Percentiles rank a stretch among this genome's conserved stretches.
These are phyloP conservation scores for Drosophila subsilvestris DNA, from an alignment of 2,888 invertebrate species.

Conservation along the genomic window DNA sequence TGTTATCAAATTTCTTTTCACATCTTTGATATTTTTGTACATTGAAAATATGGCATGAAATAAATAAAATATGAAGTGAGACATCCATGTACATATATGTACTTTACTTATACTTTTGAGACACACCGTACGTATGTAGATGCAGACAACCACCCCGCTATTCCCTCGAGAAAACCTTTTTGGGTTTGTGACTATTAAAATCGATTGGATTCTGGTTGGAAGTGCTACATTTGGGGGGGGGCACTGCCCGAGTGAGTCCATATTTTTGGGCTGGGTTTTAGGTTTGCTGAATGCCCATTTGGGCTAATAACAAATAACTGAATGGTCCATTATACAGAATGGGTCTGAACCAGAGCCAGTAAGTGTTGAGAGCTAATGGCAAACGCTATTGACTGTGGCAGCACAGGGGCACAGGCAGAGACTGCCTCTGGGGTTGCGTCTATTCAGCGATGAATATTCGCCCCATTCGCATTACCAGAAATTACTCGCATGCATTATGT, in stretches of 20 bases:
- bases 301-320: constrained; percentile 67
- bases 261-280: constrained; percentile 41
- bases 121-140: constrained; percentile 5
- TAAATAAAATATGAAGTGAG: too few relatives aligned
- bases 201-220: constrained; percentile 60
- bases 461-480: constrained; percentile 31
- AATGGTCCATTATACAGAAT: constrained; percentile 61
- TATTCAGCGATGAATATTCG: neutral
- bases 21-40: too few relatives aligned
- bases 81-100: too few relatives aligned
- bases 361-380: constrained; percentile 46
- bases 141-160: neutral
- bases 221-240: constrained; percentile 20
- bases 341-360: constrained; percentile 25
- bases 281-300: constrained; percentile 53
- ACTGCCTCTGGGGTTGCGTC: constrained; percentile 14
- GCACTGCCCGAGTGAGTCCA: constrained; percentile 12
- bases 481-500: constrained; percentile 37
- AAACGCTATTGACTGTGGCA: constrained; percentile 8
- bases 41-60: too few relatives aligned
- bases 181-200: constrained; percentile 54
- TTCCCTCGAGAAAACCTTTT: constrained; percentile 24
- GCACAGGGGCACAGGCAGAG: constrained; percentile 12
- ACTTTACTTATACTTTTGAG: neutral
- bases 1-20: too few relatives aligned